These are phyloP conservation scores for Heliconius charithonia DNA, from an alignment of 2,888 invertebrate genomes.

Conservation along the genomic window DNA sequence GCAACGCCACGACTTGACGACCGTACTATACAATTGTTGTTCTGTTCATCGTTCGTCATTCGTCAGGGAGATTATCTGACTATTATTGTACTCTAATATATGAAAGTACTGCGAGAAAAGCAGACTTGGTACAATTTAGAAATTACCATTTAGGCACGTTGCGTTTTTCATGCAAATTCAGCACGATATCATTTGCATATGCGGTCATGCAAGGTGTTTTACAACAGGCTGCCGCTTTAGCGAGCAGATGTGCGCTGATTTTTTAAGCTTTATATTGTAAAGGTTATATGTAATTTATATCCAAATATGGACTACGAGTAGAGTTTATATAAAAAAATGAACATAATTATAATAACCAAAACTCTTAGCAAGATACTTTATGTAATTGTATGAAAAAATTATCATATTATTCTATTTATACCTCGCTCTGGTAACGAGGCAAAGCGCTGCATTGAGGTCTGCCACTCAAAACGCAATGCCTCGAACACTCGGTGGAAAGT, in stretches of 20 bases:
- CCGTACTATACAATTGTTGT: slow-evolving; percentile 6
- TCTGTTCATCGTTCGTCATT: slow-evolving; percentile 23
- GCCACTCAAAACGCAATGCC: no score
- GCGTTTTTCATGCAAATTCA: slow-evolving; percentile 69
- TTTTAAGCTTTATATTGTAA: background rate
- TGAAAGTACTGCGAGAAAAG: slow-evolving; percentile 48
- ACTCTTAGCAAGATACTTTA: background rate
- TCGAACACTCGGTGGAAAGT: no score
- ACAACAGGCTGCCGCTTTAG: slow-evolving; percentile 15
- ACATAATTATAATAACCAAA: background rate
- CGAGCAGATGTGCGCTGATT: slow-evolving; percentile 16
- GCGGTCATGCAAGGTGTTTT: slow-evolving; percentile 35
- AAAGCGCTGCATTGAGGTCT: no score
- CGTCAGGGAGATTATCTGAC: slow-evolving; percentile 19
- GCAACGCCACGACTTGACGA: no score
- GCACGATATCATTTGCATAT: slow-evolving; percentile 24
- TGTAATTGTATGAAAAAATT: background rate
- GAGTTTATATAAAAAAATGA: no score
- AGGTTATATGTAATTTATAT: background rate
- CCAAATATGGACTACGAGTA: background rate
- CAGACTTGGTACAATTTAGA: slow-evolving; percentile 40
- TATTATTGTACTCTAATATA: slow-evolving; percentile 35
- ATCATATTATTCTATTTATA: no score
- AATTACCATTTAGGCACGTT: slow-evolving; percentile 42
- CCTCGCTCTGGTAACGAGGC: no score